Base-by-base conservation (phyloP, 2,113 vertebrate species). In the Atrichornis clamosus region DNA sequence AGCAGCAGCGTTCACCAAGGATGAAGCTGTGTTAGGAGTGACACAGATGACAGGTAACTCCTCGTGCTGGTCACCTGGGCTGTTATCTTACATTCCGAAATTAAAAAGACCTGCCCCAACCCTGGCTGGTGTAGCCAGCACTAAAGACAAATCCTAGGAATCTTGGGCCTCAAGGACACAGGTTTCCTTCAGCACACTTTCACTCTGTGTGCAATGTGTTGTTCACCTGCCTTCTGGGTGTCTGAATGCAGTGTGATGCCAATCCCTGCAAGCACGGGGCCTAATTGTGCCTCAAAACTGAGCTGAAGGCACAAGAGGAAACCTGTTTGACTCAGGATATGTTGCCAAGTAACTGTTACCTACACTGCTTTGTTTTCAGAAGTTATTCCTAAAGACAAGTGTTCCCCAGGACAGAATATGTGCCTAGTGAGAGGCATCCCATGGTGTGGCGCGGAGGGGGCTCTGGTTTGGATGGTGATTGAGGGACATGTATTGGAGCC, bases 11-110 rank as follows among this genome's bases (percentile, higher is more conserved):
- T 50, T 83, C 3, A 4, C 76, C 78, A 97, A 55, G 89, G 95
- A 95, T 8, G 96, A 97, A 39, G 53, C 67, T 0, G 2, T 42
- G 37, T 90, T 69, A 47, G 96, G 96, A 92, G 28, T 77, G 68
- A 60, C 15, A 33, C 91, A 87, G 75, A 63, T 93, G 13, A 12
- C 75, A 80, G 97, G 98, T 98, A 96, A 96, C 28, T 84, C 58
- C 41, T 47, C 3, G 0, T 84, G 49, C 69, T 74, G 41, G 24
- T 82, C 41, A 10, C 2, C 0, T 3, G 33, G 46, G 35, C 55
- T 68, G n/a, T 35, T 50, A 20, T 28, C 41, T 72, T 35, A 2
- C 8, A 3, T 41, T 56, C 67, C 87, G 50, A 70, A 49, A 63
- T 63, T 35, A 63, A 27, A 68, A 74, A 56, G 42, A 26, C 9